Percentiles rank a stretch among this genome's conserved stretches.
These are phyloP conservation scores for Lithophane socia DNA, from an alignment of 2,888 invertebrate species.

Conservation along the genomic window DNA sequence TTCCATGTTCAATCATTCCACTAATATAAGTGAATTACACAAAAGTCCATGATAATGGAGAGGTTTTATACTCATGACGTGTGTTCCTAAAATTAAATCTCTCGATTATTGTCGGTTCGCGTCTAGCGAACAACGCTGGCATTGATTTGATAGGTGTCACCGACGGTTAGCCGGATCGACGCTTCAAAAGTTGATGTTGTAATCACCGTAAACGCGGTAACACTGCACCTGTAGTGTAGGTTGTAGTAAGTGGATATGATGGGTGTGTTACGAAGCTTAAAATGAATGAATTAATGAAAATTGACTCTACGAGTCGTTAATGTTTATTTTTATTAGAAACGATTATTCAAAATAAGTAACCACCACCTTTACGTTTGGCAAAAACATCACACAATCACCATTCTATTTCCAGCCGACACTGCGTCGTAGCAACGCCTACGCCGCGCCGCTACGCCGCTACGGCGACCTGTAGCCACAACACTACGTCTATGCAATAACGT, in stretches of 20 bases:
- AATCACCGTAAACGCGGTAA: slow-evolving; percentile 29
- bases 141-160: slow-evolving; percentile 65
- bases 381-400: background rate
- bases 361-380: background rate
- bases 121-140: slow-evolving; percentile 48
- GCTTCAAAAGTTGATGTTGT: slow-evolving; percentile 54
- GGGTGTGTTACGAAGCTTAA: background rate
- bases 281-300: background rate
- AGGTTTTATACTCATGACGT: background rate
- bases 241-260: background rate
- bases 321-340: background rate
- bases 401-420: slow-evolving; percentile 10
- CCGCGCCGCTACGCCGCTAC: slow-evolving; percentile 37
- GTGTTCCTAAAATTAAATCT: slow-evolving; percentile 48
- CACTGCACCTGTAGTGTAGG: background rate
- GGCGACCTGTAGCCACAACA: slow-evolving; percentile 20
- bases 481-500: slow-evolving; percentile 53
- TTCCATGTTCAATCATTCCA: slow-evolving; percentile 18
- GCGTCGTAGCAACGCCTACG: slow-evolving; percentile 47
- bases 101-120: slow-evolving; percentile 29
- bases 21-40: slow-evolving; percentile 5
- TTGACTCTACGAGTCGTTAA: background rate
- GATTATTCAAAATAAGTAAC: too few relatives aligned
- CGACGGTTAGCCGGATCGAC: slow-evolving; percentile 50
- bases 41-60: background rate